Conservation (phyloP, 2,113 vertebrate species). For the Falcunculus frontatus region DNA sequence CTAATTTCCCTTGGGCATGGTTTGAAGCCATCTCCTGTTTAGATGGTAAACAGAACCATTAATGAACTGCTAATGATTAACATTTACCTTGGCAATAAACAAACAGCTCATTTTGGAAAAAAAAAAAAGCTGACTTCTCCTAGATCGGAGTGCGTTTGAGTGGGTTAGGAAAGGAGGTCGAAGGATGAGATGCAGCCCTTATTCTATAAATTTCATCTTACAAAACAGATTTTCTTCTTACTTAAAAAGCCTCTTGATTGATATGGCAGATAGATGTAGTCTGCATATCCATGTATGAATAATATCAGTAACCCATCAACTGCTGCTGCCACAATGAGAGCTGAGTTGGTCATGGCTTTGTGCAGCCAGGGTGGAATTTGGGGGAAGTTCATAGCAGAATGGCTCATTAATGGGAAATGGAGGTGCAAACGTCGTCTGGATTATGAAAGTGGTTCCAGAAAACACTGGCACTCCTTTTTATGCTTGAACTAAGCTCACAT, state of each 20-base stretch:
- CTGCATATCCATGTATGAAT: background rate
- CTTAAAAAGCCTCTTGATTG: background rate
- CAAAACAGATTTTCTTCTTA: background rate
- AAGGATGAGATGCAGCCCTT: background rate
- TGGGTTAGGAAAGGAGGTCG: background rate
- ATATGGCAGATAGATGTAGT: background rate
- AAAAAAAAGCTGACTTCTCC: background rate
- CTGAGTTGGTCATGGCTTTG: background rate
- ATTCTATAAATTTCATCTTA: background rate
- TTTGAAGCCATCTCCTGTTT: background rate
- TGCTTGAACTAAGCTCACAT: background rate
- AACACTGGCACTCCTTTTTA: background rate
- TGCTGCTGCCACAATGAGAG: background rate
- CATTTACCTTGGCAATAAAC: background rate
- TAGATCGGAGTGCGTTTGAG: background rate
- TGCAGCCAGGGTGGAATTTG: background rate
- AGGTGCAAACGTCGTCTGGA: background rate
- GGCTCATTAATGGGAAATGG: background rate
- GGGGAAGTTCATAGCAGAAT: background rate
- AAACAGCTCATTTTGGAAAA: background rate
- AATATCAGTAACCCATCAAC: background rate
- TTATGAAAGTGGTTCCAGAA: background rate
- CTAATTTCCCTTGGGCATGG: background rate
- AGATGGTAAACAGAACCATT: background rate
- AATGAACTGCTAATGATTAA: slow-evolving; percentile 16